Base-by-base conservation (phyloP, 1,140 invertebrate species). In the Oedothorax gibbosus region DNA sequence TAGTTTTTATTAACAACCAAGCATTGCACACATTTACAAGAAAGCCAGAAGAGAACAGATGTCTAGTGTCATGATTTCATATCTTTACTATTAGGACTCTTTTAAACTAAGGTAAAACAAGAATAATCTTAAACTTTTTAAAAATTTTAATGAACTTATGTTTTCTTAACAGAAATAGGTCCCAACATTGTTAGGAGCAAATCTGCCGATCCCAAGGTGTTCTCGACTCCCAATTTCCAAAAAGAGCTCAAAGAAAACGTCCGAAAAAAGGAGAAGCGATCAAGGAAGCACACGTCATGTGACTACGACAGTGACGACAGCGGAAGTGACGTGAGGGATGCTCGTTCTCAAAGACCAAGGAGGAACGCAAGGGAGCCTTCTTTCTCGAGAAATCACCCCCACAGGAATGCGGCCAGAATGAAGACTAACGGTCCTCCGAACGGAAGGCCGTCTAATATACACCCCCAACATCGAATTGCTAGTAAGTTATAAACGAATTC, bases 341-440 rank as follows among this genome's bases (percentile, higher is more conserved):
- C 62, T 12, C 72, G 83, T 11, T 60, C 62, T 35, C 76, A 79
- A 62, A 78, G 76, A 79, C 66, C 50, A 12, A n/a, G 21, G 20
- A 35, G 73, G 69, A 64, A 10, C 21, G 0, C 35, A 35, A 79
- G 56, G 21, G 76, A 78, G 56, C 68, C 76, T 10, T 85, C 84
- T 15, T 85, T 85, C 64, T 79, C 75, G 15, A 75, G 84, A 54
- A 85, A 85, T 21, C 84, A 85, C 15, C 84, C 84, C 9, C 76
- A 72, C 18, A 71, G 84, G 56, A 85, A 79, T 64, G 76, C 50
- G 21, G 84, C 73, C 11, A 77, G 84, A 57, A 50, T 60, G 11
- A 78, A 72, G 65, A 54, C n/a, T 9, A 85, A 64, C 57, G 76
- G 76, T 11, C 72, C 57, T 21, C 8, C 53, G 14, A 84, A 84